phyloP scores from a whole-genome alignment of 2,888 invertebrate genomes.

The Tridacna gigas region DNA sequence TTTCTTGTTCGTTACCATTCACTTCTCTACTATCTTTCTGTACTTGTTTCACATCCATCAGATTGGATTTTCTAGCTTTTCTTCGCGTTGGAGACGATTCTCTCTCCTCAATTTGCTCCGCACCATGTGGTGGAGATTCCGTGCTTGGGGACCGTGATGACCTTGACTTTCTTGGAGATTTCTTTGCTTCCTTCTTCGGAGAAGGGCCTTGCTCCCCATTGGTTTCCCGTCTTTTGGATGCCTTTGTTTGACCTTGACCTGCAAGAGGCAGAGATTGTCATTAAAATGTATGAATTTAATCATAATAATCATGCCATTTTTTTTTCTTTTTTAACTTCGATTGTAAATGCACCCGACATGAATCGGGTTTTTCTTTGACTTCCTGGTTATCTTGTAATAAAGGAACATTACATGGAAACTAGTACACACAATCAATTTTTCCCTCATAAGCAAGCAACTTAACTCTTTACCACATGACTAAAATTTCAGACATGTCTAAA shows the following conservation, averaged over 20 bases:
- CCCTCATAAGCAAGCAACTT: too few species aligned
- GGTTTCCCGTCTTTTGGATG: slow-evolving; percentile 69
- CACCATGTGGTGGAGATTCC: slow-evolving; percentile 59
- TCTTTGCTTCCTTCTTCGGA: slow-evolving; percentile 71
- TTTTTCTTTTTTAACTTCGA: too few species aligned
- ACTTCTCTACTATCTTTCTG: slow-evolving; percentile 3
- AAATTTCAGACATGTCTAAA: too few species aligned
- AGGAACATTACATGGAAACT: too few species aligned
- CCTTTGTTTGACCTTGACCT: slow-evolving; percentile 78
- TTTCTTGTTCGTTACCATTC: slow-evolving; percentile 22
- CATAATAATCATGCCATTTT: too few species aligned
- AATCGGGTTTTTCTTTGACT: too few species aligned
- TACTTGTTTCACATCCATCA: not conserved
- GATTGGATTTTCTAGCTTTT: slow-evolving; percentile 29
- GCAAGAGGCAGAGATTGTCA: slow-evolving; percentile 24
- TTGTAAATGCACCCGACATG: too few species aligned
- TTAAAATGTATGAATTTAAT: too few species aligned
- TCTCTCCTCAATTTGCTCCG: slow-evolving; percentile 59
- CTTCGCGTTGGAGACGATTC: slow-evolving; percentile 51
- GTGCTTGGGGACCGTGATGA: slow-evolving; percentile 63
- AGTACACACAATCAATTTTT: too few species aligned
- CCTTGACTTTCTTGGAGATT: slow-evolving; percentile 69
- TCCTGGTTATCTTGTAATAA: too few species aligned
- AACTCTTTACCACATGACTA: too few species aligned
- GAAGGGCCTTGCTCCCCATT: slow-evolving; percentile 71